These are phyloP conservation scores for Pogoniulus pusillus DNA, from an alignment of 2,797 vertebrate genomes.

Conservation along the genomic window DNA sequence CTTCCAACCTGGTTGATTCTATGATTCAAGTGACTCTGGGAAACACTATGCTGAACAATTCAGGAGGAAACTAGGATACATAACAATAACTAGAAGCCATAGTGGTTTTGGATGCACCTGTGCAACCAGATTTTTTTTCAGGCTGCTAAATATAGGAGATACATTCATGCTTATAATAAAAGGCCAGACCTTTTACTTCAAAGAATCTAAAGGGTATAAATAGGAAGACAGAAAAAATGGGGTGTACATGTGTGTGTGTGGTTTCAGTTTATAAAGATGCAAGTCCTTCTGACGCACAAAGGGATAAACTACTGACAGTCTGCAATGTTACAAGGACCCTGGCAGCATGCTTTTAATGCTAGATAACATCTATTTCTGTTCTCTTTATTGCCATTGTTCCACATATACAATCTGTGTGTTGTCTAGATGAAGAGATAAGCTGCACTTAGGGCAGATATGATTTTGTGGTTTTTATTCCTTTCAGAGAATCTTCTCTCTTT, in stretches of 20 bases:
- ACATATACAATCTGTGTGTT: not conserved
- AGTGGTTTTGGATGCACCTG: slow-evolving; percentile 12
- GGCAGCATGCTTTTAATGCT: not conserved
- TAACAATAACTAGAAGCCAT: slow-evolving; percentile 8
- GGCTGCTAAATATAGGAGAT: slow-evolving; percentile 49
- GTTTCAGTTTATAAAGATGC: slow-evolving; percentile 35
- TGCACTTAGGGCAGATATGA: not conserved
- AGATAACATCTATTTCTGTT: not conserved
- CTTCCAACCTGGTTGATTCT: no score
- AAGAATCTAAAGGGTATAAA: slow-evolving; percentile 44
- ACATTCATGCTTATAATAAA: slow-evolving; percentile 38
- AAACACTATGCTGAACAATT: not conserved
- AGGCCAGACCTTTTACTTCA: slow-evolving; percentile 54
- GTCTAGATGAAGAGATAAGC: not conserved
- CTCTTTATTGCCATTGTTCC: not conserved
- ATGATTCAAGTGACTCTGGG: not conserved
- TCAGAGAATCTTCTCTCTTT: not conserved
- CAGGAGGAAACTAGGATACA: not conserved
- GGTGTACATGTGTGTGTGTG: not conserved
- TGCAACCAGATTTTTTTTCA: slow-evolving; percentile 1
- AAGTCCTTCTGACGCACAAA: slow-evolving; percentile 40
- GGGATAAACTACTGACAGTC: not conserved
- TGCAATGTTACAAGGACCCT: not conserved
- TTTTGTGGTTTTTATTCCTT: not conserved
- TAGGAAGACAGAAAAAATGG: not conserved